A percentile compares a stretch with the other conserved stretches of the same genome.
phyloP scores from a whole-genome alignment of 1,140 invertebrate species.

The Nephotettix cincticeps region DNA sequence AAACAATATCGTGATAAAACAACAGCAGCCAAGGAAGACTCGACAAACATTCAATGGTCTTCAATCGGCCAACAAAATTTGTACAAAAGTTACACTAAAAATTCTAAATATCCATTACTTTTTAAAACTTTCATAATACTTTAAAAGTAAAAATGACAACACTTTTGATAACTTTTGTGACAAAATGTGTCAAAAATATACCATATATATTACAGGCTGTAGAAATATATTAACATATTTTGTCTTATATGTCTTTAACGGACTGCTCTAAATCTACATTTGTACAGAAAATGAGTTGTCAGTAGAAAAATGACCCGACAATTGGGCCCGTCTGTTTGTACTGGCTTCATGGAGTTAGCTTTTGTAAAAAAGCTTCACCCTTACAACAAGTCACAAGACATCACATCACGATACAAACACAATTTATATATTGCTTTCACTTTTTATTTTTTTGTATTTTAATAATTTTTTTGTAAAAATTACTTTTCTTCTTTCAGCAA shows the following conservation, averaged over 20 bases:
- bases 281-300: conserved; percentile 12
- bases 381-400: conserved; percentile 23
- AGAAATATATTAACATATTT: conserved; percentile 29
- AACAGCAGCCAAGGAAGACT: conserved; percentile 4
- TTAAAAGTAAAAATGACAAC: conserved; percentile 1
- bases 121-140: background rate
- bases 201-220: conserved; percentile 22
- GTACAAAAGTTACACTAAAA: background rate
- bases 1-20: conserved; percentile 24
- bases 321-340: conserved; percentile 27
- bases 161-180: conserved; percentile 2
- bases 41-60: background rate
- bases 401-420: conserved; percentile 33
- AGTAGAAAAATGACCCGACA: background rate
- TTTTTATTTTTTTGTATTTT: conserved; percentile 30
- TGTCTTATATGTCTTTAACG: conserved; percentile 24
- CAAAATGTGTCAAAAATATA: conserved; percentile 26
- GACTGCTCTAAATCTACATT: background rate
- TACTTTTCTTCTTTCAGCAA: conserved; percentile 32
- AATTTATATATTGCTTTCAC: conserved; percentile 30
- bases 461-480: conserved; percentile 30
- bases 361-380: conserved; percentile 14
- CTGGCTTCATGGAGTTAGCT: conserved; percentile 31
- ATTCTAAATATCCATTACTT: background rate
- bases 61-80: background rate